These are phyloP conservation scores for Bubo blakistoni DNA, from an alignment of 2,113 vertebrate species.

Conservation along the genomic window DNA sequence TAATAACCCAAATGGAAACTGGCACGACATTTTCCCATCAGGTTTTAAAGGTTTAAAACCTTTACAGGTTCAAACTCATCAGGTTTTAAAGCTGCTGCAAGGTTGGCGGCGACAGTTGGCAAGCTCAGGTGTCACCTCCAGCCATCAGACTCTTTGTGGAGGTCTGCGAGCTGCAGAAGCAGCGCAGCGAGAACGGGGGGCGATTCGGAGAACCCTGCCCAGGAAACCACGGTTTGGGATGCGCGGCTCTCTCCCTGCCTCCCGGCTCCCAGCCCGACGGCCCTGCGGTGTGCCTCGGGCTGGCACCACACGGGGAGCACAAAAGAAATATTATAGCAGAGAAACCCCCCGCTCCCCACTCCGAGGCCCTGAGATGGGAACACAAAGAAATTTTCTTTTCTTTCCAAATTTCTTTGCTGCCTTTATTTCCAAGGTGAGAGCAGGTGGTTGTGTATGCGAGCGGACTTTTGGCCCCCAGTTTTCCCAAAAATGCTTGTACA, in stretches of 20 bases:
- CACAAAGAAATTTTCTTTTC: neutral
- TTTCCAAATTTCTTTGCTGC: neutral
- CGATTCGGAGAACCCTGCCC: neutral
- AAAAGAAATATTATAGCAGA: neutral
- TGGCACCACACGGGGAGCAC: neutral
- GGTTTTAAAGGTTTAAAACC: neutral
- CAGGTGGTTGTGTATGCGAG: neutral
- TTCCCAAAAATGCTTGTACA: neutral
- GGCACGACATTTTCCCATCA: neutral
- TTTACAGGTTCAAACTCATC: too few species aligned
- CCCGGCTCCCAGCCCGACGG: neutral
- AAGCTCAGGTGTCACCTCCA: neutral
- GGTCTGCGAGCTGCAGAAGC: neutral
- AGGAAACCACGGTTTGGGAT: neutral
- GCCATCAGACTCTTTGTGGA: fast-evolving
- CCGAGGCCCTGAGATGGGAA: fast-evolving
- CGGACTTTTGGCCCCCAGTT: neutral
- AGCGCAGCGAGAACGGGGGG: neutral
- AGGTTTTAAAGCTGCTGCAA: neutral
- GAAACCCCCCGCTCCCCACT: neutral
- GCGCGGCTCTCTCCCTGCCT: neutral
- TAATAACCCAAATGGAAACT: neutral
- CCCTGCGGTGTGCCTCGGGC: neutral
- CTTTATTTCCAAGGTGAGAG: neutral
- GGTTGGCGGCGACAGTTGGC: neutral